phyloP scores from a whole-genome alignment of 2,888 invertebrate species.

The Agapetus fuscipes region DNA sequence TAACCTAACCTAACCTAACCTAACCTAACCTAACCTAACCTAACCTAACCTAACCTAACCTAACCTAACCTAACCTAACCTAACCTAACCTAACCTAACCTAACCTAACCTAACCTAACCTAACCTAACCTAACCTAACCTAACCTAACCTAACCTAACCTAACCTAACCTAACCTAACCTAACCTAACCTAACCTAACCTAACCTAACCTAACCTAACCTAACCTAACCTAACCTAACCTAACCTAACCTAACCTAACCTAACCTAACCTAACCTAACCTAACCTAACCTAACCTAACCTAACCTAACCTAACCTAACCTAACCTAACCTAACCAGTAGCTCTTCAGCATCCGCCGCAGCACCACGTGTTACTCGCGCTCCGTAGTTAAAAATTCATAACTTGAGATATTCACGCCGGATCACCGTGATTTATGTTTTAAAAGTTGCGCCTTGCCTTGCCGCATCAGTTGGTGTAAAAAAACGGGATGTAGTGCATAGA shows the following conservation, averaged over 20 bases:
- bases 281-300: slow-evolving; percentile 3
- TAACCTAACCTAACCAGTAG: too few species aligned
- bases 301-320: slow-evolving; percentile 2
- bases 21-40: too few species aligned
- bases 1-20: too few species aligned
- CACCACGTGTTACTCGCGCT: too few species aligned
- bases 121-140: slow-evolving; percentile 28
- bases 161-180: slow-evolving; percentile 23
- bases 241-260: neutral
- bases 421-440: too few species aligned
- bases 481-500: too few species aligned
- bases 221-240: slow-evolving; percentile 3
- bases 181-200: slow-evolving; percentile 4
- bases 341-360: too few species aligned
- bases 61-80: slow-evolving; percentile 24
- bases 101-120: slow-evolving; percentile 29
- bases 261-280: slow-evolving; percentile 2
- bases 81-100: slow-evolving; percentile 28
- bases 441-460: too few species aligned
- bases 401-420: too few species aligned
- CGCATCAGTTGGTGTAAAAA: too few species aligned
- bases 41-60: slow-evolving; percentile 24
- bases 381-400: too few species aligned
- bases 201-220: slow-evolving; percentile 5
- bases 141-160: slow-evolving; percentile 23